These are phyloP conservation scores for Mirza zaza DNA, from an alignment of 2,113 vertebrate species.

Conservation along the genomic window DNA sequence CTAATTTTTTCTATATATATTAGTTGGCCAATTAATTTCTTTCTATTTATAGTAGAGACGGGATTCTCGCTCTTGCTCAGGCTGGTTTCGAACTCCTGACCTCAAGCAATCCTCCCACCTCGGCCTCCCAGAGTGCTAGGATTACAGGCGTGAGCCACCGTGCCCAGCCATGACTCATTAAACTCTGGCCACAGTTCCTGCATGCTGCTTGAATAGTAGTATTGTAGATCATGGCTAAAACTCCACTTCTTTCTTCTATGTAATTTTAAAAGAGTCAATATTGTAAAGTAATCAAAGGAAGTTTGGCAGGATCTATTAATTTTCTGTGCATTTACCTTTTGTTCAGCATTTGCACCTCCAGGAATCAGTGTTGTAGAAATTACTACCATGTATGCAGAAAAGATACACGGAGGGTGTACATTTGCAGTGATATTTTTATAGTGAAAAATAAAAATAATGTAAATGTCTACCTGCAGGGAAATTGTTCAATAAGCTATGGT, in stretches of 20 bases:
- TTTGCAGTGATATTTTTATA: background rate
- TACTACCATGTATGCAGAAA: background rate
- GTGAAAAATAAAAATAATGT: constrained; percentile 12
- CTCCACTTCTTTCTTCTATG: background rate
- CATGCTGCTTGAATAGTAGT: background rate
- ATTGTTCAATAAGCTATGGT: background rate
- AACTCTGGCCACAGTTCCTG: background rate
- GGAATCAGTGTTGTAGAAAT: background rate
- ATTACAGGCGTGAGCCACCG: too few species aligned
- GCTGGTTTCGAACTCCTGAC: too few species aligned
- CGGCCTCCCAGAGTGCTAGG: too few species aligned
- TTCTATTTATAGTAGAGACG: too few species aligned
- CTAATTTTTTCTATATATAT: too few species aligned
- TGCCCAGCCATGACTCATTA: background rate
- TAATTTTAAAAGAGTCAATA: constrained; percentile 27
- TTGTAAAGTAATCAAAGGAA: background rate
- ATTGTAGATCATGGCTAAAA: constrained; percentile 14
- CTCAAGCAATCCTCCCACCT: too few species aligned
- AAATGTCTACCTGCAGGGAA: background rate
- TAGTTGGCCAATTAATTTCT: too few species aligned
- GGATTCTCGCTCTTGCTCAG: too few species aligned
- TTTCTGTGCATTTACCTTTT: constrained; percentile 21
- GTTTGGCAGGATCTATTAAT: background rate
- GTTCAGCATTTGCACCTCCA: background rate
- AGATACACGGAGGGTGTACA: background rate